Base-by-base conservation (phyloP, 2,888 invertebrate species). In the Hirtodrosophila trivittata region DNA sequence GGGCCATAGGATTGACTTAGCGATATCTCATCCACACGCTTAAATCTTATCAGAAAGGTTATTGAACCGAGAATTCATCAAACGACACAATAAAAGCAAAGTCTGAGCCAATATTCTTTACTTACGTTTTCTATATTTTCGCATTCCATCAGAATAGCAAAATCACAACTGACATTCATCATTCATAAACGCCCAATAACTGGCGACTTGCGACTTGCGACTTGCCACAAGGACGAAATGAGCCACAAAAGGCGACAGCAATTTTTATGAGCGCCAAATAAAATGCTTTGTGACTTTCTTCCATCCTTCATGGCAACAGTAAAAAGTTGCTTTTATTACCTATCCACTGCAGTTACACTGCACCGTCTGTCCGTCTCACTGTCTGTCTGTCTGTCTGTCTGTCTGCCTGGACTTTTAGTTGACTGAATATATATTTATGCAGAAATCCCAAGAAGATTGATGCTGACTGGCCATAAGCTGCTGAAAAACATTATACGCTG, bases 221-320 rank as follows among this genome's bases (percentile, higher is more conserved):
- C n/a, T n/a, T n/a, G n/a, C n/a, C n/a, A 74, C 75, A 72, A 59
- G 43, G 38, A 58, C 58, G 5, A 28, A 28, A 28, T 28, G n/a
- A 56, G 25, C 32, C 49, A 54, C 55, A 41, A 57, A 69, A 59
- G 60, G 47, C 63, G 71, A 66, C 68, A 67, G 57, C 52, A 37
- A 58, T 71, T 82, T 75, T 71, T 76, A 82, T 82, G 76, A 67
- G 63, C 68, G 43, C 58, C 64, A 63, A 58, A 63, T 51, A 59
- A 80, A 83, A 83, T 78, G 77, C 77, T 77, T 83, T 80, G 84
- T 75, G 77, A 81, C 81, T 80, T 75, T 83, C 66, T 83, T 77
- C 73, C 75, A 75, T 68, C 75, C 75, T 84, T 81, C 75, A 77
- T 81, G 73, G 73, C 66, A 75, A 68, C 75, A 75, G 77, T 84